Evolutionary conservation across 2,888 invertebrate genomes (phyloP).

Genomic region (Tupiocoris notatus): DNA sequence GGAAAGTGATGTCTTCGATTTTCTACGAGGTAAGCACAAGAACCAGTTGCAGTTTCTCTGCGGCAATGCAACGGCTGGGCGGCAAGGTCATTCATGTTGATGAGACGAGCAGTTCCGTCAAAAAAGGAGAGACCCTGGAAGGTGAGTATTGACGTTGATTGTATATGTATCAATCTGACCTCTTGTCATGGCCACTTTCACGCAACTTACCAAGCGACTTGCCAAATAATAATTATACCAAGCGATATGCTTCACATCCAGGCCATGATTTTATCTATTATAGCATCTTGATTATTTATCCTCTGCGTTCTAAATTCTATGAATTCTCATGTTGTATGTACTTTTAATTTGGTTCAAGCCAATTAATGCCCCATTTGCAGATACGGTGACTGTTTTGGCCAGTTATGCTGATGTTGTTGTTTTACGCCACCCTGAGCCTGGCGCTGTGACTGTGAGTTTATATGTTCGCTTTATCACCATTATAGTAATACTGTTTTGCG

Average conservation of each 20-base stretch:
- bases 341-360: too few relatives aligned
- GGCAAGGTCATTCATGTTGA: constrained; percentile 90
- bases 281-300: too few relatives aligned
- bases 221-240: too few relatives aligned
- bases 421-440: constrained; percentile 87
- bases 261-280: too few relatives aligned
- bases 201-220: too few relatives aligned
- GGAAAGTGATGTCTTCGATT: constrained; percentile 92
- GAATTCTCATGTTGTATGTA: too few relatives aligned
- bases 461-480: background rate
- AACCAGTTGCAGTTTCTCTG: constrained; percentile 92
- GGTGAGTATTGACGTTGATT: constrained; percentile 54
- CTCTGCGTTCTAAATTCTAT: background rate
- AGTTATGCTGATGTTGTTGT: constrained; percentile 93
- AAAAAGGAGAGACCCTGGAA: constrained; percentile 95
- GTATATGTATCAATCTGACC: too few relatives aligned
- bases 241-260: too few relatives aligned
- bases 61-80: constrained; percentile 95
- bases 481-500: background rate
- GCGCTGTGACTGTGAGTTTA: constrained; percentile 77
- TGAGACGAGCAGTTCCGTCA: constrained; percentile 84
- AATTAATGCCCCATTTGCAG: too few relatives aligned
- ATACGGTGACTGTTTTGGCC: constrained; percentile 82
- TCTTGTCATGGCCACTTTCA: background rate
- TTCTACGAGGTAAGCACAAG: constrained; percentile 98